Evolutionary conservation across 2,113 vertebrate species (phyloP).

Genomic region (Terrapene triunguis): DNA sequence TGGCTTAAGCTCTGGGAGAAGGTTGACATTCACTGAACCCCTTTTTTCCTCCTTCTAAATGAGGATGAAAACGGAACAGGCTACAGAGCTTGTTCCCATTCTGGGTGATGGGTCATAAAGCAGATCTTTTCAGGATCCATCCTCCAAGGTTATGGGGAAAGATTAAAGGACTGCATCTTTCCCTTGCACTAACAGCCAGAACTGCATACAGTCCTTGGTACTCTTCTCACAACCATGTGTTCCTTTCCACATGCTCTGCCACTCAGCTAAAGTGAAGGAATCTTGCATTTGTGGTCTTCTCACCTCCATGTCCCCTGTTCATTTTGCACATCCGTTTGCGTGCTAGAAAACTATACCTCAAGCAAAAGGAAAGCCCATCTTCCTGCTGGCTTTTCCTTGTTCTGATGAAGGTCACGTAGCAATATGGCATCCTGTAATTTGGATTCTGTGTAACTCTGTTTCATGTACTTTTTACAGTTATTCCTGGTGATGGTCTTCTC

Average conservation of each 20-base stretch:
- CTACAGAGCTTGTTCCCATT: not conserved
- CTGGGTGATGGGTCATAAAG: not conserved
- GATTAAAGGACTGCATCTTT: not conserved
- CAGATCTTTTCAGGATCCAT: not conserved
- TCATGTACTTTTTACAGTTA: not conserved
- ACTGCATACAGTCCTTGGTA: fast-evolving
- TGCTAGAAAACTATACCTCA: fast-evolving
- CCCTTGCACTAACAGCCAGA: fast-evolving
- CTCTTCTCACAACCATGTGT: not conserved
- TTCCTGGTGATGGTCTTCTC: not conserved
- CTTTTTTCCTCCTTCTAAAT: not conserved
- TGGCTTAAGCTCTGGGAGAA: not conserved
- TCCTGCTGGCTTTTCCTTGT: not conserved
- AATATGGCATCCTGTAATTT: fast-evolving
- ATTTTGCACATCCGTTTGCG: fast-evolving
- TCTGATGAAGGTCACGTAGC: not conserved
- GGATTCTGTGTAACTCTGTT: not conserved
- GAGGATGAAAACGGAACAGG: too few relatives aligned
- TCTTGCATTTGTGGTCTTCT: fast-evolving
- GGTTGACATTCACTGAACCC: not conserved
- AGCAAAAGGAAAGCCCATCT: fast-evolving
- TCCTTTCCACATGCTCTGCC: fast-evolving
- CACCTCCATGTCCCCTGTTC: fast-evolving
- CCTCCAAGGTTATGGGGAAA: not conserved
- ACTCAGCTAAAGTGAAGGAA: fast-evolving